Evolutionary conservation across 2,113 vertebrate genomes (phyloP), one percentile per base, ranked within the genome.

Genomic region (Perca schrenkii): DNA sequence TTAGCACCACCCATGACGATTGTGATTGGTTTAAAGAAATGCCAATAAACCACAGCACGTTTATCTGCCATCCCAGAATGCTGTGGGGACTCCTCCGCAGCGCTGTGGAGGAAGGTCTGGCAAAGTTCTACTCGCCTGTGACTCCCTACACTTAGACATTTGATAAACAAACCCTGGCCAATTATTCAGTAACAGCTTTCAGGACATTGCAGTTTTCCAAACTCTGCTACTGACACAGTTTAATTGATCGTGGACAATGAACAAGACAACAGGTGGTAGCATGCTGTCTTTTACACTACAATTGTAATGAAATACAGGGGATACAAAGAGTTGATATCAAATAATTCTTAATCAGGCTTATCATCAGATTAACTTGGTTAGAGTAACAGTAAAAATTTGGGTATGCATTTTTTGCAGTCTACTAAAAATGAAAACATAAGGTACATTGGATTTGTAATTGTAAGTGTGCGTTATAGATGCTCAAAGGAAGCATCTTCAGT

Each of bases 281-380:
- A 22, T 22, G 22, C 6, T 47, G 22, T 11, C 19, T 65, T 79
- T 34, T 49, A 40, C 11, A 40, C 52, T 50, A 11, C 5, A 19
- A 4, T 10, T 22, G 8, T 8, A 13, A 58, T 19, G 13, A 49
- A 22, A 16, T 53, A 60, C 10, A 2, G 76, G 21, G 31, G 67
- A 56, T 47, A 71, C 67, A 63, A 21, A 79, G 14, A 65, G 52
- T 73, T 49, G 3, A 73, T 14, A 49, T 61, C 43, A 34, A 52
- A 62, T 50, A 1, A 50, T 61, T n/a, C 19, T 14, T 31, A 19
- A n/a, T 58, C 10, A 4, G 47, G 69, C 1, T 49, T 14, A 8
- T 60, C 47, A 8, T 60, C 47, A 40, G 19, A 17, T 62, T 62
- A 15, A 16, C 25, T 34, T 8, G 6, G 54, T 28, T 14, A 46